Percentiles rank a stretch among this genome's conserved stretches.
phyloP scores from a whole-genome alignment of 2,797 vertebrate genomes.

The Syngnathus acus region DNA sequence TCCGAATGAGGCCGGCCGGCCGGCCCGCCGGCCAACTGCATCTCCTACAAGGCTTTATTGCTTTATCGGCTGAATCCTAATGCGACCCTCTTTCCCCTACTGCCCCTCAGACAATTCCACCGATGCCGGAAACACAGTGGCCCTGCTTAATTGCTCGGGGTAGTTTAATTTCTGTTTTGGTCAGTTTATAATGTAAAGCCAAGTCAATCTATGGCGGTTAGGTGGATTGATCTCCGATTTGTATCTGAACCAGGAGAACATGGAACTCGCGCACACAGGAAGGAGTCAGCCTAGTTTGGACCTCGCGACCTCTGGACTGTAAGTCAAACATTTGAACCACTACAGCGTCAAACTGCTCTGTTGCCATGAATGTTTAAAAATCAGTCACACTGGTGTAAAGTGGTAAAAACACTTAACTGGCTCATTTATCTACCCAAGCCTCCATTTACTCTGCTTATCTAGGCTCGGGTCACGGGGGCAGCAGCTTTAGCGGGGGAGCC shows the following conservation, averaged over 20 bases:
- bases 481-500: no score
- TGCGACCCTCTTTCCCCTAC: conserved; percentile 42
- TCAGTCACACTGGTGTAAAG: no score
- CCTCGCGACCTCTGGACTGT: neutral
- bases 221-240: neutral
- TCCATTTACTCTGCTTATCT: no score
- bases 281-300: neutral
- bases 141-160: conserved; percentile 29
- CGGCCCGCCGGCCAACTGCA: conserved; percentile 33
- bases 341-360: no score
- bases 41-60: conserved; percentile 60
- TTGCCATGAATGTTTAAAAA: no score
- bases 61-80: conserved; percentile 67
- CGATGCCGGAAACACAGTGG: conserved; percentile 28
- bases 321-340: neutral
- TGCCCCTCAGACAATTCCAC: conserved; percentile 29
- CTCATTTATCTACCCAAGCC: no score
- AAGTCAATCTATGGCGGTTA: neutral
- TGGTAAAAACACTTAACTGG: no score
- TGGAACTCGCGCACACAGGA: neutral
- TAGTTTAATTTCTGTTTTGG: conserved; percentile 13
- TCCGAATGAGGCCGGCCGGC: conserved; percentile 30
- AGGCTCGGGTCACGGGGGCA: no score
- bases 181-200: neutral
- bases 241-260: neutral